Evolutionary conservation across 2,797 vertebrate genomes (phyloP).

Genomic region (Aselliscus stoliczkanus): DNA sequence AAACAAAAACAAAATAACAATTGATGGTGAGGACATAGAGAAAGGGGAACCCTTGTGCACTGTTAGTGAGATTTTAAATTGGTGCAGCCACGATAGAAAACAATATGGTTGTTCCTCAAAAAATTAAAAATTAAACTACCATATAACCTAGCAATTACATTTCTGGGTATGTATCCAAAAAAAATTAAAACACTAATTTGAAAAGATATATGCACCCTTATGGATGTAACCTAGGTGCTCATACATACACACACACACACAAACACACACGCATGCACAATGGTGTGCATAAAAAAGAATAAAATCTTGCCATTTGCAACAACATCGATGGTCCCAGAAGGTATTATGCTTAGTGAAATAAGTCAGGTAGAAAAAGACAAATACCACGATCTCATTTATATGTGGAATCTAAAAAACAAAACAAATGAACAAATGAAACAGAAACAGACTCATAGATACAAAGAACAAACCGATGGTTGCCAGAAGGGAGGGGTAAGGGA

Average conservation of each 20-base stretch:
- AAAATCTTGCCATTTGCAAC: background rate
- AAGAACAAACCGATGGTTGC: background rate
- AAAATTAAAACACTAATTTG: background rate
- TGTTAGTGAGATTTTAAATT: background rate
- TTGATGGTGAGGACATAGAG: too few relatives aligned
- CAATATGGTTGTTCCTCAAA: background rate
- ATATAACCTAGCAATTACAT: background rate
- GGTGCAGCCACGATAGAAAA: background rate
- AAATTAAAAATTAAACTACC: background rate
- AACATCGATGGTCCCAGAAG: background rate
- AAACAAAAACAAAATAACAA: background rate
- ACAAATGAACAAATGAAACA: background rate
- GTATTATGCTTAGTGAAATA: background rate
- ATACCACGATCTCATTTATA: background rate
- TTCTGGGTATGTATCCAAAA: background rate
- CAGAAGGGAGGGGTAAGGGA: background rate
- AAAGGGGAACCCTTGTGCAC: too few relatives aligned
- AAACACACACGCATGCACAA: background rate
- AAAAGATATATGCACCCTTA: background rate
- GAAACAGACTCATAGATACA: background rate
- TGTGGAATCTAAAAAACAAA: background rate
- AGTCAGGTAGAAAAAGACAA: background rate
- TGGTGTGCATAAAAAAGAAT: background rate
- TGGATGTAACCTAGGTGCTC: background rate
- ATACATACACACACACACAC: background rate